Conservation (phyloP, 2,797 vertebrate genomes). For the Thalassophryne amazonica region DNA sequence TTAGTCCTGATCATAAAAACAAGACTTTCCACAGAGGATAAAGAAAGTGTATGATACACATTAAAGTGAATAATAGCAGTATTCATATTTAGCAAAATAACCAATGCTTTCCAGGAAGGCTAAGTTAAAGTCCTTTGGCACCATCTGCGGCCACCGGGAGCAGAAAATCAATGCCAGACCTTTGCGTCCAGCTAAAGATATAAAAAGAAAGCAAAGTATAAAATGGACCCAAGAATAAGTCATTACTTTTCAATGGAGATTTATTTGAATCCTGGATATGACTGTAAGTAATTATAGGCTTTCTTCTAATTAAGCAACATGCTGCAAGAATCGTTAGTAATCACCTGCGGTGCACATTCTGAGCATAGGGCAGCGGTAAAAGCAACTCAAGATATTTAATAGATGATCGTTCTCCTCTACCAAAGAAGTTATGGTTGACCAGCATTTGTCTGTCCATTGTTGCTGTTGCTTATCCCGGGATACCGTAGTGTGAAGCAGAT, state of each 20-base stretch:
- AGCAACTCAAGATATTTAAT: neutral
- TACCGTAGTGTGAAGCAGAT: too few relatives aligned
- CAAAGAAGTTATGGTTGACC: too few relatives aligned
- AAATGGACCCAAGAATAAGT: slow-evolving; percentile 40
- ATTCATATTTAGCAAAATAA: slow-evolving; percentile 57
- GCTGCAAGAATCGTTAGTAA: neutral
- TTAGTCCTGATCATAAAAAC: slow-evolving; percentile 37
- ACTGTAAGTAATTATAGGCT: slow-evolving; percentile 16
- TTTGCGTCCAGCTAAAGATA: slow-evolving; percentile 61
- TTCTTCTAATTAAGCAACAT: slow-evolving; percentile 6
- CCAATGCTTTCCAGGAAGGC: slow-evolving; percentile 57
- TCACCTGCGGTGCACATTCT: neutral
- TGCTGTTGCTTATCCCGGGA: too few relatives aligned
- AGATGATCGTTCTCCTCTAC: too few relatives aligned
- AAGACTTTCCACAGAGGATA: slow-evolving; percentile 40
- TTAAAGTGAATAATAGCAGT: slow-evolving; percentile 47
- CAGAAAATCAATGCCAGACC: slow-evolving; percentile 66
- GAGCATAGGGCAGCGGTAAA: neutral
- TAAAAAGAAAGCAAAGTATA: slow-evolving; percentile 19
- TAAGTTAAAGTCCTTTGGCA: slow-evolving; percentile 55
- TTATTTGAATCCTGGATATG: slow-evolving; percentile 18
- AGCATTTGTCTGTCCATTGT: too few relatives aligned
- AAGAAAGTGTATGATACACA: slow-evolving; percentile 41
- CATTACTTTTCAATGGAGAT: slow-evolving; percentile 32
- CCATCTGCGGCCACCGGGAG: slow-evolving; percentile 37